phyloP scores from a whole-genome alignment of 2,797 vertebrate genomes.

The Apogon hyalosoma region DNA sequence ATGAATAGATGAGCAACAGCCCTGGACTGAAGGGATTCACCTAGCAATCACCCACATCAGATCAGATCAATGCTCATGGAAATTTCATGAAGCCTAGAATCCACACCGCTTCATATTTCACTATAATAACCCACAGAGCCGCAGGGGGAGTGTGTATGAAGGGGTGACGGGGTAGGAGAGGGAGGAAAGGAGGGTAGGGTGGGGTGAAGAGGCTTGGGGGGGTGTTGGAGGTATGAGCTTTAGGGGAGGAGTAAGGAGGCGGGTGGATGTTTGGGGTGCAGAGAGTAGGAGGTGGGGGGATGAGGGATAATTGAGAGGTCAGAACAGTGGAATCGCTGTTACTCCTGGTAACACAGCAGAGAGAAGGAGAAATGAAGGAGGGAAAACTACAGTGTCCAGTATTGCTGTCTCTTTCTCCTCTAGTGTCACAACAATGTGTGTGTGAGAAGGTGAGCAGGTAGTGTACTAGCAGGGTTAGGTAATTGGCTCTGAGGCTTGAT shows the following conservation, averaged over 20 bases:
- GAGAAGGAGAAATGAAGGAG: conserved; percentile 41
- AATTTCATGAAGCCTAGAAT: conserved; percentile 87
- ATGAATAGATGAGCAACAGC: conserved; percentile 84
- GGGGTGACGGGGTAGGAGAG: conserved; percentile 52
- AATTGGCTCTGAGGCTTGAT: conserved; percentile 81
- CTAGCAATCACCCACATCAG: conserved; percentile 86
- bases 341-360: conserved; percentile 54
- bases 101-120: conserved; percentile 88
- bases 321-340: conserved; percentile 55
- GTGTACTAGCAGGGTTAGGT: conserved; percentile 74
- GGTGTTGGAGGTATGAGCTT: conserved; percentile 49
- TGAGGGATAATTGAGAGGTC: conserved; percentile 77
- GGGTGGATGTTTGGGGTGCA: conserved; percentile 29
- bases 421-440: conserved; percentile 48
- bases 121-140: conserved; percentile 83
- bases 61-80: conserved; percentile 88
- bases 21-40: conserved; percentile 84
- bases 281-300: conserved; percentile 33
- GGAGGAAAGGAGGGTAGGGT: conserved; percentile 31
- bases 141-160: conserved; percentile 72
- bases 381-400: conserved; percentile 55
- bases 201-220: conserved; percentile 21
- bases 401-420: conserved; percentile 41
- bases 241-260: conserved; percentile 36
- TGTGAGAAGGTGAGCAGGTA: conserved; percentile 31